Percentiles rank a stretch among this genome's conserved stretches.
Evolutionary conservation across 2,888 invertebrate genomes (phyloP).

Genomic region (Physocephala rufipes): DNA sequence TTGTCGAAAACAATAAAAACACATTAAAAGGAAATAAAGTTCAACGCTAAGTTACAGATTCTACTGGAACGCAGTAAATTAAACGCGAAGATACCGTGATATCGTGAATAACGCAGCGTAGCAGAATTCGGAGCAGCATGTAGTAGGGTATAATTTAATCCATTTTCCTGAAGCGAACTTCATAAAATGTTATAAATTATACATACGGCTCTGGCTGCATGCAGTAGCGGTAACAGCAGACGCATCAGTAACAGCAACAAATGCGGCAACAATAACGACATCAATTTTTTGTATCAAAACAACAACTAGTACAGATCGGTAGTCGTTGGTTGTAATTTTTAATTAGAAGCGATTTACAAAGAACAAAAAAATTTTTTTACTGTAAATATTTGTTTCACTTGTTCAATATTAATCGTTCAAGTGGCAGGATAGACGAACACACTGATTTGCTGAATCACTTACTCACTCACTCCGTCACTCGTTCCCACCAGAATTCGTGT

Average conservation of each 20-base stretch:
- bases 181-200: conserved; percentile 63
- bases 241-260: conserved; percentile 36
- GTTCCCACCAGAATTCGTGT: not conserved
- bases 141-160: conserved; percentile 60
- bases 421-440: not conserved
- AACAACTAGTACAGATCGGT: conserved; percentile 11
- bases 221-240: conserved; percentile 13
- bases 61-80: not conserved
- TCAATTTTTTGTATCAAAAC: not conserved
- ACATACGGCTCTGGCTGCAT: conserved; percentile 49
- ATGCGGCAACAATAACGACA: not conserved
- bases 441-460: too few relatives aligned
- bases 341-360: conserved; percentile 30
- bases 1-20: conserved; percentile 17
- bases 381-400: too few relatives aligned
- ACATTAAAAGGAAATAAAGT: conserved; percentile 3
- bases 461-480: not conserved
- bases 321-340: conserved; percentile 28
- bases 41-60: not conserved
- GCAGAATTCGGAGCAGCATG: not conserved
- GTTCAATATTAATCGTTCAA: conserved; percentile 7
- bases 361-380: conserved; percentile 9
- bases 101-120: not conserved
- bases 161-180: conserved; percentile 45
- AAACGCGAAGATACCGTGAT: not conserved